A percentile compares a stretch with the other conserved stretches of the same genome.
phyloP scores from a whole-genome alignment of 2,888 invertebrate species.

The Osedax frankpressi region DNA sequence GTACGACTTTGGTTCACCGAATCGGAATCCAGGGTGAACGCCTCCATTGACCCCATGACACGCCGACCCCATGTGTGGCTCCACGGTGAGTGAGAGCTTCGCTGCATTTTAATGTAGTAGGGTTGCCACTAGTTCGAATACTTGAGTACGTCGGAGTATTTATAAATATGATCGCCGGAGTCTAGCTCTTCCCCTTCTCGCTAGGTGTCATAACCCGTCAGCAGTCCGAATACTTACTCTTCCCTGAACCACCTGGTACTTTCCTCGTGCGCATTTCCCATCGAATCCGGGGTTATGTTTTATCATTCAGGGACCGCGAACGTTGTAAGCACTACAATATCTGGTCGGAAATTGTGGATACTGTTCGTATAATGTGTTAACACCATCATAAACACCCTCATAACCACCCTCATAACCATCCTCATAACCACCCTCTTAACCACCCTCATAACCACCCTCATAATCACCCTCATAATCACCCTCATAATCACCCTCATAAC shows the following conservation, averaged over 20 bases:
- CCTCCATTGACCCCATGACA: background rate
- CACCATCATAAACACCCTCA: no score
- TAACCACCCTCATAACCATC: no score
- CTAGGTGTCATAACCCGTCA: background rate
- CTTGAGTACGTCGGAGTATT: no score
- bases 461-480: no score
- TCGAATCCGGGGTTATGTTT: background rate
- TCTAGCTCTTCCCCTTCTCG: no score
- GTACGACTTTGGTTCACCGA: background rate
- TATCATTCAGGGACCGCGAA: background rate
- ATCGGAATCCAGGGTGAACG: background rate
- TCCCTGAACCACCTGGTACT: background rate
- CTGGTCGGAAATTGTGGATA: background rate
- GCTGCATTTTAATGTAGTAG: no score
- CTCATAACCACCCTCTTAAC: no score
- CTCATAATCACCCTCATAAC: no score
- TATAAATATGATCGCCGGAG: no score
- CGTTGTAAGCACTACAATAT: background rate
- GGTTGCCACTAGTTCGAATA: no score
- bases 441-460: no score
- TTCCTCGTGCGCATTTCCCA: background rate
- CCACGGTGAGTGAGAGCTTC: background rate
- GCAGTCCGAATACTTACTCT: background rate
- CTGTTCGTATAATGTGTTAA: no score
- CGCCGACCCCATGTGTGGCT: background rate